These are phyloP conservation scores for Pseudococcus longispinus DNA, from an alignment of 2,888 invertebrate genomes.

Conservation along the genomic window DNA sequence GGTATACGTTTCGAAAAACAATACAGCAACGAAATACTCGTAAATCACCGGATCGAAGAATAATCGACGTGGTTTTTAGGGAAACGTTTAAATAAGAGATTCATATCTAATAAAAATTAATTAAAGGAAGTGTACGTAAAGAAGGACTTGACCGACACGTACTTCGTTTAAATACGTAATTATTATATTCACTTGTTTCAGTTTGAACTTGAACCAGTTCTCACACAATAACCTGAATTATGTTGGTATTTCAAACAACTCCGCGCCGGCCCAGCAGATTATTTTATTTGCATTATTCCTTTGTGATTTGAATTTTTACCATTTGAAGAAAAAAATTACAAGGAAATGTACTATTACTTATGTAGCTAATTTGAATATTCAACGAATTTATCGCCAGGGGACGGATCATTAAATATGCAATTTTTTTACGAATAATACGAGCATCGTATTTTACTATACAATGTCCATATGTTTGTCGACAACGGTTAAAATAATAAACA, in stretches of 20 bases:
- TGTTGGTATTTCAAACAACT: constrained; percentile 6
- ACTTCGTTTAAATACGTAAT: constrained; percentile 35
- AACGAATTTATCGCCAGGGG: neutral
- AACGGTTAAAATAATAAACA: neutral
- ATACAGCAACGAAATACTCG: neutral
- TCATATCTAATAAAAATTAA: constrained; percentile 30
- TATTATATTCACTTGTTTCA: constrained; percentile 15
- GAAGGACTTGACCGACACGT: constrained; percentile 33
- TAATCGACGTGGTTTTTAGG: constrained; percentile 12
- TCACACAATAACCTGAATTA: constrained; percentile 39
- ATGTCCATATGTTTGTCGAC: neutral
- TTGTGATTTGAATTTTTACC: neutral
- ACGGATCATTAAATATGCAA: neutral
- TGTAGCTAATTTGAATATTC: neutral
- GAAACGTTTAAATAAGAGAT: constrained; percentile 38
- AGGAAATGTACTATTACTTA: neutral
- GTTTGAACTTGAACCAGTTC: constrained; percentile 43
- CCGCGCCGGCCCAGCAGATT: neutral
- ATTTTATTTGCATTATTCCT: constrained; percentile 14
- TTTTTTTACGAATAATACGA: neutral
- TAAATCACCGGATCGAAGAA: neutral
- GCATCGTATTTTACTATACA: neutral
- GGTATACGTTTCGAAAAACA: neutral
- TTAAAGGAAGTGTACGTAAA: constrained; percentile 32
- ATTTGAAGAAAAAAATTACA: neutral